A percentile compares a stretch with the other conserved stretches of the same genome.
Conservation (phyloP, 2,797 vertebrate genomes). For the Austrolebias charrua region DNA sequence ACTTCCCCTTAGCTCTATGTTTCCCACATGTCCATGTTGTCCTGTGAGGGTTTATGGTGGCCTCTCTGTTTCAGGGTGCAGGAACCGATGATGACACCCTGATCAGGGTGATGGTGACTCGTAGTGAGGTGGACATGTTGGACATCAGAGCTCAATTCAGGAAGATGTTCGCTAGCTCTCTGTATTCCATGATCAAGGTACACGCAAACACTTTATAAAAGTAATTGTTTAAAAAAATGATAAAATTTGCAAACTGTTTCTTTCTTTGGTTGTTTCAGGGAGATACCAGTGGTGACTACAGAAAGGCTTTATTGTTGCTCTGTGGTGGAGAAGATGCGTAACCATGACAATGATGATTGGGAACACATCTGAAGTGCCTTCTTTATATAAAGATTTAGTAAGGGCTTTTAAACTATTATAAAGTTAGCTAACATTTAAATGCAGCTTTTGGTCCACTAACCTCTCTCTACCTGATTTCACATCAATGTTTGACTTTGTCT, state of each 20-base stretch:
- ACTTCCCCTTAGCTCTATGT: too few species aligned
- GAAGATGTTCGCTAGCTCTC: slow-evolving; percentile 86
- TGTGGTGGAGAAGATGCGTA: slow-evolving; percentile 88
- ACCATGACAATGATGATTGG: slow-evolving; percentile 23
- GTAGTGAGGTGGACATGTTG: slow-evolving; percentile 90
- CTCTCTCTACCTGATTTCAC: slow-evolving; percentile 20
- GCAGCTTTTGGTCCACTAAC: slow-evolving; percentile 53
- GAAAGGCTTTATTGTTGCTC: slow-evolving; percentile 87
- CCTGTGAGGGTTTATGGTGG: not conserved
- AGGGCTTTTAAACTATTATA: slow-evolving; percentile 39
- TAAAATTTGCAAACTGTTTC: too few species aligned
- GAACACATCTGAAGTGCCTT: slow-evolving; percentile 51
- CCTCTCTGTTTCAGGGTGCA: slow-evolving; percentile 73
- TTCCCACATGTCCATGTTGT: too few species aligned
- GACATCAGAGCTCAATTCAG: slow-evolving; percentile 87
- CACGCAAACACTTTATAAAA: not conserved
- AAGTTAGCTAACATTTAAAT: slow-evolving; percentile 68
- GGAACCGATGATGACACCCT: slow-evolving; percentile 92
- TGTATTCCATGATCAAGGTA: slow-evolving; percentile 90
- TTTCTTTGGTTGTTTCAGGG: slow-evolving; percentile 76
- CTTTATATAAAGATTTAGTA: not conserved
- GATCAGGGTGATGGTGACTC: slow-evolving; percentile 88
- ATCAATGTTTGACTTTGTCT: slow-evolving; percentile 55
- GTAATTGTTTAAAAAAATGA: not conserved
- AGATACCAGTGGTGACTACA: slow-evolving; percentile 89